A percentile compares a stretch with the other conserved stretches of the same genome.
These are phyloP conservation scores for Actinostola sp. DNA, from an alignment of 92 coral and sea anemone species.

Conservation along the genomic window DNA sequence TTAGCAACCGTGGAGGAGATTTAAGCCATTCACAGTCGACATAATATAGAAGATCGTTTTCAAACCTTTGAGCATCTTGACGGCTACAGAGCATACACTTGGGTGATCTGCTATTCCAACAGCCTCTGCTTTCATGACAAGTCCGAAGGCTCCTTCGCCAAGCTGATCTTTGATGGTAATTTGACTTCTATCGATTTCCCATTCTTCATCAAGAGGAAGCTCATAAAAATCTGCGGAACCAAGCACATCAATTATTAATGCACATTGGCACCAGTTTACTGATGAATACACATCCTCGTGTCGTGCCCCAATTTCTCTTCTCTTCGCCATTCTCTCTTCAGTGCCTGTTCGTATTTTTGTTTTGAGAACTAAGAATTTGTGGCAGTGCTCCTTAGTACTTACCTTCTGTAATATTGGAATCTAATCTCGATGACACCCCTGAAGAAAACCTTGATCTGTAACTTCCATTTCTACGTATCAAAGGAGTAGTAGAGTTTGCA, in stretches of 20 bases:
- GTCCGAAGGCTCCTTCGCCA: slow-evolving; percentile 98
- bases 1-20: too few relatives aligned
- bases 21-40: too few relatives aligned
- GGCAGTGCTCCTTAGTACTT: not conserved
- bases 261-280: not conserved
- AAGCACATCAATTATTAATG: not conserved
- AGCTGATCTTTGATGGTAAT: slow-evolving; percentile 84
- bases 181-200: slow-evolving; percentile 92
- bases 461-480: slow-evolving; percentile 86
- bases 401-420: slow-evolving; percentile 94
- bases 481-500: slow-evolving; percentile 77
- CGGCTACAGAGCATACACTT: slow-evolving; percentile 71
- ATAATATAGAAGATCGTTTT: too few relatives aligned
- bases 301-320: too few relatives aligned
- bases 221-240: slow-evolving; percentile 66
- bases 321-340: not conserved
- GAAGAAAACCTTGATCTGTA: slow-evolving; percentile 91
- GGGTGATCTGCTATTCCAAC: slow-evolving; percentile 77
- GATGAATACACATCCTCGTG: not conserved
- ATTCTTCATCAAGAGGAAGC: slow-evolving; percentile 89
- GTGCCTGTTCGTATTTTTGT: not conserved
- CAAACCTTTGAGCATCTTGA: slow-evolving; percentile 94
- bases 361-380: too few relatives aligned
- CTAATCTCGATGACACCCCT: slow-evolving; percentile 80
- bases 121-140: slow-evolving; percentile 98